These are phyloP conservation scores for Perccottus glenii DNA, from an alignment of 2,113 vertebrate species.

Conservation along the genomic window DNA sequence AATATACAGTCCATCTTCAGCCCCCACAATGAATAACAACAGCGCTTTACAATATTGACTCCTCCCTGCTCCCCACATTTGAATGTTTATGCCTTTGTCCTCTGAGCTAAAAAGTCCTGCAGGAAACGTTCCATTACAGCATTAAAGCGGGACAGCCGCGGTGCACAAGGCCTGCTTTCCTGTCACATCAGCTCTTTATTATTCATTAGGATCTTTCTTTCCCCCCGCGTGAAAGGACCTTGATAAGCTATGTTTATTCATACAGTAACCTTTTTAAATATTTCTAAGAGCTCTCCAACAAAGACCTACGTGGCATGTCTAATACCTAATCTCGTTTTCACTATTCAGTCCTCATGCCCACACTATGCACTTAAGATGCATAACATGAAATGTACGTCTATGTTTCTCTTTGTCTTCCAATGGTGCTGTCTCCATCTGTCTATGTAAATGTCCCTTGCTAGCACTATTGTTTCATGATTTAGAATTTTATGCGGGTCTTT, in stretches of 20 bases:
- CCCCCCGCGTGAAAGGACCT: constrained; percentile 90
- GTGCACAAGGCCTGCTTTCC: too few relatives aligned
- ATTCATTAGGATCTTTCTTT: constrained; percentile 93
- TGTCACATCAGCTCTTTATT: constrained; percentile 91
- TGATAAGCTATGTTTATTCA: constrained; percentile 99
- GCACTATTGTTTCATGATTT: constrained; percentile 59
- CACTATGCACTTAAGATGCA: constrained; percentile 90
- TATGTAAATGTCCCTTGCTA: constrained; percentile 16
- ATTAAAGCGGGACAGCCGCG: too few relatives aligned
- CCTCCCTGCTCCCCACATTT: constrained; percentile 73
- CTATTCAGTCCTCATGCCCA: constrained; percentile 91
- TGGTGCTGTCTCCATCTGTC: constrained; percentile 35
- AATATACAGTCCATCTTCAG: constrained; percentile 68
- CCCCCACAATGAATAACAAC: constrained; percentile 63
- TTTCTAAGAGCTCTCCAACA: constrained; percentile 94
- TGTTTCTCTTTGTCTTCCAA: constrained; percentile 68
- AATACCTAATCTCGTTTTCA: constrained; percentile 93
- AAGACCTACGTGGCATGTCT: constrained; percentile 92
- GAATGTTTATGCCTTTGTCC: constrained; percentile 92
- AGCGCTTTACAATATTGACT: constrained; percentile 87
- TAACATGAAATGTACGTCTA: constrained; percentile 86
- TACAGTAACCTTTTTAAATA: constrained; percentile 99
- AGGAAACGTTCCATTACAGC: too few relatives aligned
- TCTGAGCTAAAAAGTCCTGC: constrained; percentile 72
- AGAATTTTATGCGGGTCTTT: constrained; percentile 19